Evolutionary conservation across 2,888 invertebrate genomes (phyloP).

Genomic region (Dione vanillae): DNA sequence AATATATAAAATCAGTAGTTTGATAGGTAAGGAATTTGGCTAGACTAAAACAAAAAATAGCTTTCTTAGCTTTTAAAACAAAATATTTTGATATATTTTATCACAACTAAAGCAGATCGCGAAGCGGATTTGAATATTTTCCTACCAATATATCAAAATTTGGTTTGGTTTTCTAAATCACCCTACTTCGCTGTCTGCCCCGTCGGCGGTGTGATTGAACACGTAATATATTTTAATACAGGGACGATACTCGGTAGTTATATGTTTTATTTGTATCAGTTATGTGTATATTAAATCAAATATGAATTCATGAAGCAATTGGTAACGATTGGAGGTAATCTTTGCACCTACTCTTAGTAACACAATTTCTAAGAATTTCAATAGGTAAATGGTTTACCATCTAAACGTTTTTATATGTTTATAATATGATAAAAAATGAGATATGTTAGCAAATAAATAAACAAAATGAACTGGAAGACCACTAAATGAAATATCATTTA

Average conservation of each 20-base stretch:
- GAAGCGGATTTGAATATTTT: neutral
- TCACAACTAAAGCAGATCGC: neutral
- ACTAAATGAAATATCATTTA: too few relatives aligned
- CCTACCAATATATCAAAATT: neutral
- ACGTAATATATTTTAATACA: slow-evolving; percentile 11
- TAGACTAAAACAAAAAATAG: too few relatives aligned
- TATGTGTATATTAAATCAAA: too few relatives aligned
- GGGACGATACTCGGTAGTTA: too few relatives aligned
- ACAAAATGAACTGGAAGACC: too few relatives aligned
- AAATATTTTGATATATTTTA: too few relatives aligned
- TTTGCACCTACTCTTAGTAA: neutral
- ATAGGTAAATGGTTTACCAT: neutral
- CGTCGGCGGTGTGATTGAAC: slow-evolving; percentile 22
- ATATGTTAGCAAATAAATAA: too few relatives aligned
- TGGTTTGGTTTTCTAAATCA: neutral
- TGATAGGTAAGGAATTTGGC: too few relatives aligned
- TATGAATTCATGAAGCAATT: too few relatives aligned
- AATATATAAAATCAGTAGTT: neutral
- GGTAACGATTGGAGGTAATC: neutral
- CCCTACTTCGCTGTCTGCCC: neutral
- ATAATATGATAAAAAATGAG: too few relatives aligned
- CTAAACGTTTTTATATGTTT: too few relatives aligned
- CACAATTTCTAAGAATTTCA: neutral
- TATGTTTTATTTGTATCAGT: neutral
- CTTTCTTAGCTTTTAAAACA: too few relatives aligned